phyloP scores from a whole-genome alignment of 2,113 vertebrate genomes.

The Pristiophorus japonicus region DNA sequence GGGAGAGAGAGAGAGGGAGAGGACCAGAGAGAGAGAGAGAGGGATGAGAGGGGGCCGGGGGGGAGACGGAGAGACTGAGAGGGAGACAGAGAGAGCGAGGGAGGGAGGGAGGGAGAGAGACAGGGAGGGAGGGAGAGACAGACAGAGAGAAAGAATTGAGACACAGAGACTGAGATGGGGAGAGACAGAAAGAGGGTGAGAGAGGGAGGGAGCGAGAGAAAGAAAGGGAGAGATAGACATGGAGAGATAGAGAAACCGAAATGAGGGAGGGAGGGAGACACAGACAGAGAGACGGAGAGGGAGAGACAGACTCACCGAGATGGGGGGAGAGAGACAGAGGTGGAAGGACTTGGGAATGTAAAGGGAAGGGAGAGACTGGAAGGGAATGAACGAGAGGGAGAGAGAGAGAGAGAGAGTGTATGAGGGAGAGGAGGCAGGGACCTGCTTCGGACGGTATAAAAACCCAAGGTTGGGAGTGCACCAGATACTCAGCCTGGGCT shows the following conservation, averaged over 20 bases:
- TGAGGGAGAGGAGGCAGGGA: too few relatives aligned
- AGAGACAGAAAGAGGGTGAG: too few relatives aligned
- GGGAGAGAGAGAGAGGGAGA: not conserved
- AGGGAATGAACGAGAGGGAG: not conserved
- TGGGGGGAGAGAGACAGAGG: not conserved
- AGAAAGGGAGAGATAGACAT: too few relatives aligned
- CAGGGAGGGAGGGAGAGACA: conserved; percentile 9
- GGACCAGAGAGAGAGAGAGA: too few relatives aligned
- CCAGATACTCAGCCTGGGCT: too few relatives aligned
- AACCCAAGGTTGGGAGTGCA: too few relatives aligned
- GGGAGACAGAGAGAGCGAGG: not conserved
- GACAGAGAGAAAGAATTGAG: not conserved
- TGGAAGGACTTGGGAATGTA: too few relatives aligned
- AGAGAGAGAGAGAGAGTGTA: not conserved
- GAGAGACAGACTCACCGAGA: too few relatives aligned
- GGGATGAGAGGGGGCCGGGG: not conserved
- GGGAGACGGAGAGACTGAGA: not conserved
- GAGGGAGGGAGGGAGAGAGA: not conserved
- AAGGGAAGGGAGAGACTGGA: not conserved
- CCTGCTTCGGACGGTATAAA: too few relatives aligned
- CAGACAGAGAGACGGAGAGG: not conserved
- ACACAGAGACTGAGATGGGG: too few relatives aligned
- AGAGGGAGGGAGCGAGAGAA: not conserved
- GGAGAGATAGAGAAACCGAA: not conserved
- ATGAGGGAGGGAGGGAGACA: not conserved